A percentile compares a stretch with the other conserved stretches of the same genome.
phyloP scores from a whole-genome alignment of 1,140 invertebrate species.

The Vanessa atalanta region DNA sequence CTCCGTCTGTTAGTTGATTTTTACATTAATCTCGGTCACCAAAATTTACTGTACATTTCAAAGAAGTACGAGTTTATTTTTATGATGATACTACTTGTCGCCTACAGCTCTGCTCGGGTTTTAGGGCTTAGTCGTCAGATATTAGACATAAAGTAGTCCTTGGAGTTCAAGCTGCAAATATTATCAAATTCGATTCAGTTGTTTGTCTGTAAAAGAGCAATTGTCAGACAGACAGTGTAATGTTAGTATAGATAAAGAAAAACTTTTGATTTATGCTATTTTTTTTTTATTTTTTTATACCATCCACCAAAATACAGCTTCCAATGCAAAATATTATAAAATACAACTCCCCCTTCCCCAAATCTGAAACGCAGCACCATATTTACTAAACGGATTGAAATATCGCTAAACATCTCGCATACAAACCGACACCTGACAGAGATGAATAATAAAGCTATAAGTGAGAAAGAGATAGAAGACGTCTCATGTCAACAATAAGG shows the following conservation, averaged over 20 bases:
- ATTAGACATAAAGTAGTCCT: no score
- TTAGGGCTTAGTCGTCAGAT: no score
- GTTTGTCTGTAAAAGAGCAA: no score
- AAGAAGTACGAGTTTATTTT: no score
- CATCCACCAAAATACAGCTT: no score
- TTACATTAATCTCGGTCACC: not conserved
- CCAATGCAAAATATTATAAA: not conserved
- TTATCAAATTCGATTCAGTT: no score
- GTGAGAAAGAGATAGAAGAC: conserved; percentile 47
- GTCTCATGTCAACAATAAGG: conserved; percentile 71
- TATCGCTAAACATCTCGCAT: conserved; percentile 7
- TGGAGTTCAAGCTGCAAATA: no score
- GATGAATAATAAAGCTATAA: conserved; percentile 25
- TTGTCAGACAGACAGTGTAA: no score
- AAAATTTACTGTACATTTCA: not conserved
- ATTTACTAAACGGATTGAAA: conserved; percentile 25
- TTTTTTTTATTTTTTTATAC: no score
- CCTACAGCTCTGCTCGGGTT: no score
- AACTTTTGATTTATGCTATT: no score
- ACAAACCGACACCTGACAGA: conserved; percentile 30
- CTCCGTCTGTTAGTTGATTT: not conserved
- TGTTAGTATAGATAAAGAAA: no score
- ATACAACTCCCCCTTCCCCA: not conserved
- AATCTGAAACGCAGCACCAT: conserved; percentile 13
- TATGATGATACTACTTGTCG: not conserved